Evolutionary conservation across 2,113 vertebrate genomes (phyloP), one percentile per base, ranked within the genome.

Genomic region (Haemorhous mexicanus): DNA sequence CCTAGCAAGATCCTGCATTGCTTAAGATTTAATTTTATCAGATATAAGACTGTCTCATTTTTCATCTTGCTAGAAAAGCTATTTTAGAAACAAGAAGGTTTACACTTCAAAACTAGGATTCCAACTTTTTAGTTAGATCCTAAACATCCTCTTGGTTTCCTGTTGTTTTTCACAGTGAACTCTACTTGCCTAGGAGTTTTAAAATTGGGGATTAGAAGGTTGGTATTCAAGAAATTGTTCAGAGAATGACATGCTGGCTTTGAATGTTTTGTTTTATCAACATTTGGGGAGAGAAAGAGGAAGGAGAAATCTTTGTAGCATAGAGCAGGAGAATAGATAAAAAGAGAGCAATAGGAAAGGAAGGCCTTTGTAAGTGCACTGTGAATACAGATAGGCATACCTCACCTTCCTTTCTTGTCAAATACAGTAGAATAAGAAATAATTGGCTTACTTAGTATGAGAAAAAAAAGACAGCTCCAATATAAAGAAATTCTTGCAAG

Each of bases 361-460:
- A 76, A 92, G 41, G 43, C 17, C 3, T 63, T 86, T 46, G 8
- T 78, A 83, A 84, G 27, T 23, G 28, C 26, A 16, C 43, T 96
- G 33, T 90, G 92, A 90, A 52, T 73, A 63, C 8, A 91, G 74
- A 74, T 7, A 94, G 70, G 74, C 22, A 80, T 9, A 82, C 5
- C 14, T 78, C 43, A 87, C 73, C 9, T 62, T 74, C 52, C 19
- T 80, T 92, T 95, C 84, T 62, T 86, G 79, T 93, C 52, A 92
- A 64, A 94, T 28, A 56, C 24, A 86, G 64, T 17, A 88, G 69
- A 84, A 84, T 56, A 88, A 83, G 55, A 80, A 86, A 94, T 92
- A 93, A 96, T 93, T 96, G 87, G 35, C 43, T 94, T 81, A 63
- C 82, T 86, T 83, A 55, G 11, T 91, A 47, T 32, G 15, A 79